Percentiles rank a stretch among this genome's conserved stretches.
These are phyloP conservation scores for Cheilosia soror DNA, from an alignment of 2,888 invertebrate species.

Conservation along the genomic window DNA sequence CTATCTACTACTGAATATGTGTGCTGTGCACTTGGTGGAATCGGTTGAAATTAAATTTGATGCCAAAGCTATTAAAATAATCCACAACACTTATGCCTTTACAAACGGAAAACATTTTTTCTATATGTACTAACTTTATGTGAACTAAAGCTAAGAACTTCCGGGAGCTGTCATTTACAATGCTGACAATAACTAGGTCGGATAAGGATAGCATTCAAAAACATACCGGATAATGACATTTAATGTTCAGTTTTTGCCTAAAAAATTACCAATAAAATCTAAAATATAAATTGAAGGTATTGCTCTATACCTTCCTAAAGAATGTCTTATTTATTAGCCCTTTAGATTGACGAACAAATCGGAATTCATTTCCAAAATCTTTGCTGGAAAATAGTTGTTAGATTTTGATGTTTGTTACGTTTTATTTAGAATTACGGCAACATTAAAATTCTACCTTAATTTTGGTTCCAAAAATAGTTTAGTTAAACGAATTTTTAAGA, in stretches of 20 bases:
- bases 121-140: not conserved
- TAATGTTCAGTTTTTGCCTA: too few species aligned
- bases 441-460: too few species aligned
- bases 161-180: too few species aligned
- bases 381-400: not conserved
- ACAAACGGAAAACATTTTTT: conserved; percentile 9
- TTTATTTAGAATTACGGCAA: too few species aligned
- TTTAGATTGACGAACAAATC: not conserved
- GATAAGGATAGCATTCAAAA: too few species aligned
- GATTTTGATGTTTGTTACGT: too few species aligned
- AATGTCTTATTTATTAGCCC: not conserved
- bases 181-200: too few species aligned
- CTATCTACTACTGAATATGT: not conserved
- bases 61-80: conserved; percentile 46
- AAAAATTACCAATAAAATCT: not conserved
- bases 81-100: conserved; percentile 14
- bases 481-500: too few species aligned
- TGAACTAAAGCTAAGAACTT: not conserved
- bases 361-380: not conserved
- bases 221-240: too few species aligned
- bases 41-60: conserved; percentile 37
- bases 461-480: too few species aligned
- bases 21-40: conserved; percentile 1
- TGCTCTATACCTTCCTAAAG: not conserved
- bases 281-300: not conserved